These are phyloP conservation scores for Amphipyra tragopoginis DNA, from an alignment of 2,888 invertebrate genomes.

Conservation along the genomic window DNA sequence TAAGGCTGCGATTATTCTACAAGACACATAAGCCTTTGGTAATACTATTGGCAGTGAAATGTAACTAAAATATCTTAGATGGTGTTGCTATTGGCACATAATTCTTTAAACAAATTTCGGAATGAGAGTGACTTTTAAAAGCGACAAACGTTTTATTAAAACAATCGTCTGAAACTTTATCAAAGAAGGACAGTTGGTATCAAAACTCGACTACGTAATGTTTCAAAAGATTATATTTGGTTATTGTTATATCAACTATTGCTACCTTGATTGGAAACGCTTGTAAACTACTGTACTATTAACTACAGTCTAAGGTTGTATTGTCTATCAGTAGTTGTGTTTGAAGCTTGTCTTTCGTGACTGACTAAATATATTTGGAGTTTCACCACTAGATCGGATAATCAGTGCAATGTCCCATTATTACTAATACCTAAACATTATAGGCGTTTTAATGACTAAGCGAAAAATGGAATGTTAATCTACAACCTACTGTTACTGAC, in stretches of 20 bases:
- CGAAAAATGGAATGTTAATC: slow-evolving; percentile 80
- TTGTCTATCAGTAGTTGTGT: slow-evolving; percentile 51
- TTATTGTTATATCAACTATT: slow-evolving; percentile 28
- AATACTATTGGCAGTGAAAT: slow-evolving; percentile 55
- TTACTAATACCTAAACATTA: slow-evolving; percentile 53
- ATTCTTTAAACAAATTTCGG: slow-evolving; percentile 22
- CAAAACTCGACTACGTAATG: slow-evolving; percentile 5
- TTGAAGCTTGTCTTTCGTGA: slow-evolving; percentile 49
- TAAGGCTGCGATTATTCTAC: slow-evolving; percentile 43
- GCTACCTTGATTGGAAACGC: slow-evolving; percentile 26
- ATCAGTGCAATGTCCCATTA: slow-evolving; percentile 55
- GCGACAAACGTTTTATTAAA: slow-evolving; percentile 10
- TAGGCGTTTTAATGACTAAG: slow-evolving; percentile 59
- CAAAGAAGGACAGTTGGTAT: slow-evolving; percentile 5
- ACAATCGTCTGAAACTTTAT: slow-evolving; percentile 12
- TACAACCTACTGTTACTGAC: slow-evolving; percentile 78
- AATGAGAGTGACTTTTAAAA: slow-evolving; percentile 4
- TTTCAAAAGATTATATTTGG: slow-evolving; percentile 19
- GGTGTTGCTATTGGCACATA: slow-evolving; percentile 44
- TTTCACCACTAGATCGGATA: slow-evolving; percentile 46
- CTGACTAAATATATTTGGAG: slow-evolving; percentile 53
- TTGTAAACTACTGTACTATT: slow-evolving; percentile 37
- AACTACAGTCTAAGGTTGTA: slow-evolving; percentile 44
- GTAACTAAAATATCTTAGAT: slow-evolving; percentile 47
- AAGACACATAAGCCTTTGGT: slow-evolving; percentile 47